Evolutionary conservation across 37 sponge, comb jelly and placozoan genomes (phyloP).

Genomic region (Ephydatia muelleri): DNA sequence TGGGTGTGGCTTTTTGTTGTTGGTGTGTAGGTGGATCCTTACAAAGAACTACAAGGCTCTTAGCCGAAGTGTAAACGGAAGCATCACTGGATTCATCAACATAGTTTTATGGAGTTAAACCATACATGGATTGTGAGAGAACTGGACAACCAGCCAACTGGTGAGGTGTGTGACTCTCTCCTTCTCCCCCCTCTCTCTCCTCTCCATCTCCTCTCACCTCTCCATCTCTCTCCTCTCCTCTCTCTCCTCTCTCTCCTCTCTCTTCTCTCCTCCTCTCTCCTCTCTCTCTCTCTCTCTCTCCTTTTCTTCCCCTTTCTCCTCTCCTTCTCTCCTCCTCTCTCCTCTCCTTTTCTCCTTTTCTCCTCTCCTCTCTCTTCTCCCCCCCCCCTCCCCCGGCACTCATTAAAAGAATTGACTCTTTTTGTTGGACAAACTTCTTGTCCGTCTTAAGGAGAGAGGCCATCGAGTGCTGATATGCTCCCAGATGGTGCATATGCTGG

Average conservation of each 20-base stretch:
- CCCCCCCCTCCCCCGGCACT: background rate
- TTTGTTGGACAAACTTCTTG: too few relatives aligned
- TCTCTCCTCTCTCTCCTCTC: too few relatives aligned
- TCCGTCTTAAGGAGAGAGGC: too few relatives aligned
- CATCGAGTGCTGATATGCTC: too few relatives aligned
- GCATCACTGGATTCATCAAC: slow-evolving; percentile 90
- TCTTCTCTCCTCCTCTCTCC: background rate
- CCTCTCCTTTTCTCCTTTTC: too few relatives aligned
- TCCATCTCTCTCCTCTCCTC: too few relatives aligned
- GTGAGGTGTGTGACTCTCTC: slow-evolving; percentile 1
- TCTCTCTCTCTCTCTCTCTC: background rate
- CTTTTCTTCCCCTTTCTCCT: background rate
- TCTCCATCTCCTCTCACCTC: too few relatives aligned
- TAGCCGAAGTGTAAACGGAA: slow-evolving; percentile 88
- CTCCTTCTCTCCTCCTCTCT: background rate
- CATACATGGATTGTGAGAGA: slow-evolving; percentile 74
- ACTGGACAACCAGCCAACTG: slow-evolving; percentile 51
- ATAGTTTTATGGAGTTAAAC: slow-evolving; percentile 92
- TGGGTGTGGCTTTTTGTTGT: slow-evolving; percentile 1
- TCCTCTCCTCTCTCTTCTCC: background rate
- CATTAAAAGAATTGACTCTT: too few relatives aligned
- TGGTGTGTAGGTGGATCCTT: slow-evolving; percentile 80
- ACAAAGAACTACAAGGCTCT: slow-evolving; percentile 97
- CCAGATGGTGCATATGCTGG: too few relatives aligned
- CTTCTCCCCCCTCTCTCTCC: background rate